Evolutionary conservation across 2,888 invertebrate species (phyloP), one percentile per base, ranked within the genome.

Genomic region (Napeogenes sylphis): DNA sequence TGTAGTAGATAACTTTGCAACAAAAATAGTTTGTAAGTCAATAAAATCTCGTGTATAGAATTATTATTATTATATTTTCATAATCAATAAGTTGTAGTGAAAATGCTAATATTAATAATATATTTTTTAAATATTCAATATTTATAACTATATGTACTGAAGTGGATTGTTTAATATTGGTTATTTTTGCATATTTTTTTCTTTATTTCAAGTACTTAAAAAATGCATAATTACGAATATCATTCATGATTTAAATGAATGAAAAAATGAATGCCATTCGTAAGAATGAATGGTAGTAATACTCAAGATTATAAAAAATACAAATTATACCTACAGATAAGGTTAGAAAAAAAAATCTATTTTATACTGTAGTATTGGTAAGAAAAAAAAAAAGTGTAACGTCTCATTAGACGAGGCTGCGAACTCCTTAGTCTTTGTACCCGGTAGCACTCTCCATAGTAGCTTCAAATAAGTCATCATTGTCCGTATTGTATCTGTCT

Each of bases 281-380:
- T 42, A 42, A 42, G 8, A 42, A 10, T 42, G 42, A 42, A 42
- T 10, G 10, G 35, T 45, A 60, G 38, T 62, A 69, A 86, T 87
- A 86, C 86, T 86, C 85, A 73, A 69, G 65, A 70, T 68, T 54
- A 60, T 67, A 70, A 71, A 75, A 68, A 69, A 64, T 68, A 71
- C 10, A 42, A 42, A 42, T 42, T 75, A 72, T 74, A 77, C 82
- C 79, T 84, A 84, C 82, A 83, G 80, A 77, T 78, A 76, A 73
- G 82, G 82, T 79, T 77, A 87, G 87, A 82, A 80, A 64, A 84
- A 83, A 80, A 82, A 78, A 85, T 85, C 85, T 90, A 89, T 90
- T 89, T 89, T 90, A 88, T 89, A 90, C 87, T 76, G 71, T 80
- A 79, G 74, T 73, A 66, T 75, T 42, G 70, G 64, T 73, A 75